Percentiles rank a stretch among this genome's conserved stretches.
phyloP scores from a whole-genome alignment of 2,113 vertebrate species.

The Carassius auratus region DNA sequence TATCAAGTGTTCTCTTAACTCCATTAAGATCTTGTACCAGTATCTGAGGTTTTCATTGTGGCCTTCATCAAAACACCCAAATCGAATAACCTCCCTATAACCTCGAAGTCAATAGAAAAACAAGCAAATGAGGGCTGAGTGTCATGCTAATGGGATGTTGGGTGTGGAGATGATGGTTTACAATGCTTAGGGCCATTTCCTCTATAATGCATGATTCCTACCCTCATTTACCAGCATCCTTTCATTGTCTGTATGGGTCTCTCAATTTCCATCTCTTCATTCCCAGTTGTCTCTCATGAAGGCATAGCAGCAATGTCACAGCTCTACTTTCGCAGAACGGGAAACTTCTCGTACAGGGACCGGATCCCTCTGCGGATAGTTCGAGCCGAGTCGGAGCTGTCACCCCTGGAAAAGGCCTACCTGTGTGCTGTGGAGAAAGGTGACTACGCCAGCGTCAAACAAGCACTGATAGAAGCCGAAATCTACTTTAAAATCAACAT shows the following conservation, averaged over 20 bases:
- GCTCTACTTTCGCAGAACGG: conserved; percentile 92
- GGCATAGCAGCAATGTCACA: conserved; percentile 90
- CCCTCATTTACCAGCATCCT: conserved; percentile 31
- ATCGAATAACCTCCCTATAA: conserved; percentile 16
- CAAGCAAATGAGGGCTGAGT: conserved; percentile 24
- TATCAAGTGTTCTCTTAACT: not conserved
- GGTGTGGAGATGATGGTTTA: conserved; percentile 40
- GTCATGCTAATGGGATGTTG: conserved; percentile 40
- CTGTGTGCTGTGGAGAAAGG: conserved; percentile 94
- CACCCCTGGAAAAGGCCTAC: conserved; percentile 90
- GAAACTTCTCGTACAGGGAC: conserved; percentile 90
- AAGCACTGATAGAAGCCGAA: conserved; percentile 94
- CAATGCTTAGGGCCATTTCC: conserved; percentile 37
- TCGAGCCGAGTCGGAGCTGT: conserved; percentile 93
- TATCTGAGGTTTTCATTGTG: conserved; percentile 13
- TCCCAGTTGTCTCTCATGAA: conserved; percentile 67
- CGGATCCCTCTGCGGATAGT: conserved; percentile 96
- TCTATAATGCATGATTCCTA: conserved; percentile 35
- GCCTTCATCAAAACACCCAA: not conserved
- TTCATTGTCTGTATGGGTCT: not conserved
- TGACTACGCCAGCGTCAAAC: conserved; percentile 94
- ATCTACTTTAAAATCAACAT: conserved; percentile 99
- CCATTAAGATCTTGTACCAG: conserved; percentile 18
- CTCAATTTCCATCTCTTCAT: conserved; percentile 35
- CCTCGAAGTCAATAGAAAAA: not conserved